Percentiles rank a stretch among this genome's conserved stretches.
These are phyloP conservation scores for Xylophagus ater DNA, from an alignment of 2,888 invertebrate genomes.

Conservation along the genomic window DNA sequence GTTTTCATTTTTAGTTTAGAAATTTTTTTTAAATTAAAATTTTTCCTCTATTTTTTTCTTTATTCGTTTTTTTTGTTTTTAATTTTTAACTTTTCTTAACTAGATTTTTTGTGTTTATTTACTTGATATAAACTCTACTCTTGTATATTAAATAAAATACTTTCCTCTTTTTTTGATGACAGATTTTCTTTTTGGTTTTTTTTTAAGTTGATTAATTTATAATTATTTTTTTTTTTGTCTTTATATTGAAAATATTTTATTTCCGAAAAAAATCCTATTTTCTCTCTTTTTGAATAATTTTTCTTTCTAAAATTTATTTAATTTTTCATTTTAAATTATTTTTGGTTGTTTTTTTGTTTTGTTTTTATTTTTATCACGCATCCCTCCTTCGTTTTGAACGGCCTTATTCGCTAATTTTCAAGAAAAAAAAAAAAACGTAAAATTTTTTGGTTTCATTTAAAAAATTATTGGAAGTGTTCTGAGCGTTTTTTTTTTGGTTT, in stretches of 20 bases:
- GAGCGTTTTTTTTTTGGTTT: neutral
- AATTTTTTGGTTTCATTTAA: neutral
- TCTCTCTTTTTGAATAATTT: neutral
- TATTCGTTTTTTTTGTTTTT: conserved; percentile 12
- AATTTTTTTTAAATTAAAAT: conserved; percentile 1
- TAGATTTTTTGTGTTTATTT: conserved; percentile 12
- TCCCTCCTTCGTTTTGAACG: conserved; percentile 29
- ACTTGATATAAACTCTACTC: neutral
- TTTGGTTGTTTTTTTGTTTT: conserved; percentile 7
- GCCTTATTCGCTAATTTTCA: neutral
- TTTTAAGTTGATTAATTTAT: conserved; percentile 12
- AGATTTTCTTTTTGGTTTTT: conserved; percentile 6
- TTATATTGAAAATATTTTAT: neutral
- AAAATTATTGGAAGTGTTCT: neutral
- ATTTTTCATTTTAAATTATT: conserved; percentile 12
- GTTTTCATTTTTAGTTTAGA: neutral
- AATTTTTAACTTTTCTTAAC: conserved; percentile 16
- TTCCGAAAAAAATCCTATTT: neutral
- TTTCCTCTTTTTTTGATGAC: neutral
- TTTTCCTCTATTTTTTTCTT: conserved; percentile 5
- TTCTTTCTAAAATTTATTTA: conserved; percentile 10
- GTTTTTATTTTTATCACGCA: conserved; percentile 32
- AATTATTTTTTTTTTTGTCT: conserved; percentile 10
- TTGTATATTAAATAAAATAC: neutral
- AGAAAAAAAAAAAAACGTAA: neutral